phyloP scores from a whole-genome alignment of 2,113 vertebrate species.

The Tonatia bakeri region DNA sequence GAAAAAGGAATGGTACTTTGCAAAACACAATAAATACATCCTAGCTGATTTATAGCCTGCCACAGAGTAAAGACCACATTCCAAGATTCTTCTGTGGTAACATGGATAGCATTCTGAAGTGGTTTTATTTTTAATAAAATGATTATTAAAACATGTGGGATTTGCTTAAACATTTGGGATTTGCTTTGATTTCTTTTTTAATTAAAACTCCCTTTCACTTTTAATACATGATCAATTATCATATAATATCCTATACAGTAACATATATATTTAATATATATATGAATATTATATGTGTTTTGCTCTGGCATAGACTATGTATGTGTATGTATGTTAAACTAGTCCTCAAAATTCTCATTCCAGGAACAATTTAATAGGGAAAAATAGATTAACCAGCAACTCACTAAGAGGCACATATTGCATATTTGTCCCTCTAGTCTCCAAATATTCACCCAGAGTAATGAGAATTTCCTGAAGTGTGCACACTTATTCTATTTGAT shows the following conservation, averaged over 20 bases:
- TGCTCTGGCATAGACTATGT: not conserved
- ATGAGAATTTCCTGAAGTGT: conserved; percentile 62
- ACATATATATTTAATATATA: not conserved
- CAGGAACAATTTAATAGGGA: not conserved
- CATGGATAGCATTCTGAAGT: not conserved
- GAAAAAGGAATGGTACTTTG: not conserved
- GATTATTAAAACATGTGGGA: not conserved
- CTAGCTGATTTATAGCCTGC: not conserved
- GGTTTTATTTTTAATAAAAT: not conserved
- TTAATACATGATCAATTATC: not conserved
- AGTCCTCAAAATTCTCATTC: not conserved
- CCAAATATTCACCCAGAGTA: conserved; percentile 54
- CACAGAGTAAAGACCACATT: not conserved
- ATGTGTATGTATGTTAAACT: not conserved
- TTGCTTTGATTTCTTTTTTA: not conserved
- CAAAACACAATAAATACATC: not conserved
- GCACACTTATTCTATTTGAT: conserved; percentile 42
- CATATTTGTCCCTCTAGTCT: conserved; percentile 9
- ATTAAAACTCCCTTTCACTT: not conserved
- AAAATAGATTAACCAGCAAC: not conserved
- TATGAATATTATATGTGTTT: not conserved
- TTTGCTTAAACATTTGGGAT: not conserved
- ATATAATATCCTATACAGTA: not conserved
- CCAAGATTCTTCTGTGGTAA: not conserved
- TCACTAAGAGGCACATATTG: not conserved